Evolutionary conservation across 2,113 vertebrate species (phyloP).

Genomic region (Neolamprologus devosi): DNA sequence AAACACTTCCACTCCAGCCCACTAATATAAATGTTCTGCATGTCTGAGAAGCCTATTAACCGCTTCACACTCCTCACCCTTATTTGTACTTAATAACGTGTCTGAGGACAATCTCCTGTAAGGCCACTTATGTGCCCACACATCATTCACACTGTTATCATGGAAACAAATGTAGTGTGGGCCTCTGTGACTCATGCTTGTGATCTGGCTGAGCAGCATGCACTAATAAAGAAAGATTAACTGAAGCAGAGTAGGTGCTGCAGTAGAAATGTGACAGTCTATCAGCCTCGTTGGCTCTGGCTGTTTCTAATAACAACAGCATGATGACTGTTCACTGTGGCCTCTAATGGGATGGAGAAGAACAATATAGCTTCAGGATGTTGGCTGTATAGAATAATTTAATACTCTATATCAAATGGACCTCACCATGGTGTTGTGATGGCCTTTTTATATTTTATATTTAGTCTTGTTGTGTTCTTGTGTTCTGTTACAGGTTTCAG

Average conservation of each 20-base stretch:
- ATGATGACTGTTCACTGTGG: neutral
- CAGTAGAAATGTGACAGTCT: neutral
- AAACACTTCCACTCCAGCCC: neutral
- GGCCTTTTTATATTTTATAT: neutral
- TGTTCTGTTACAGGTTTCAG: neutral
- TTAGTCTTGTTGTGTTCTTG: neutral
- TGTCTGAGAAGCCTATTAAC: neutral
- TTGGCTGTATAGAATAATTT: neutral
- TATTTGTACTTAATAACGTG: neutral
- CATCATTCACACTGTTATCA: neutral
- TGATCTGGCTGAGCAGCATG: neutral
- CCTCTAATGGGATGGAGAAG: neutral
- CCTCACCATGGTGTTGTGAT: neutral
- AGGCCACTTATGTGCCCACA: neutral
- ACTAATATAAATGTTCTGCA: neutral
- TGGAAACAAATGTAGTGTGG: neutral
- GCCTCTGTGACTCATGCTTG: neutral
- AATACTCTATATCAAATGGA: neutral
- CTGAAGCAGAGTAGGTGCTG: neutral
- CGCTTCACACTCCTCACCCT: neutral
- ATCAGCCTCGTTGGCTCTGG: neutral
- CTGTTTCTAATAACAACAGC: neutral
- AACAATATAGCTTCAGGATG: neutral
- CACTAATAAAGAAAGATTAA: neutral
- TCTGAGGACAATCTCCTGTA: neutral